Evolutionary conservation across 2,797 vertebrate species (phyloP).

Genomic region (Sylvia borin): DNA sequence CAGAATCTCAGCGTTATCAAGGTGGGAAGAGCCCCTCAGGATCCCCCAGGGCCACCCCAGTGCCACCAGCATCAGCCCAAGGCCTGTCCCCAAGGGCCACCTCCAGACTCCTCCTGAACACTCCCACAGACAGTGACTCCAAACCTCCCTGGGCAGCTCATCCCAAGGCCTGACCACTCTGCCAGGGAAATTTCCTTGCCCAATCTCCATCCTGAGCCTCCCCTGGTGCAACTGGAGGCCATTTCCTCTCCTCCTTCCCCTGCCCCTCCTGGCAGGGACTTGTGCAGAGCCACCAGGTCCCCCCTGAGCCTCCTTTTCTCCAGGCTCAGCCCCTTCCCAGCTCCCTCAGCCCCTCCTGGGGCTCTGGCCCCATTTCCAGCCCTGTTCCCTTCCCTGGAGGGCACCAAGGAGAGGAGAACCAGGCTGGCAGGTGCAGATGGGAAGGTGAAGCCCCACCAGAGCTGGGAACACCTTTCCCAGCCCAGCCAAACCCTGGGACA

Average conservation of each 20-base stretch:
- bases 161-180: background rate
- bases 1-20: fast-evolving
- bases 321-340: background rate
- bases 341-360: background rate
- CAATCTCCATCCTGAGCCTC: no score
- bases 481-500: background rate
- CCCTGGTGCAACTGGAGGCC: background rate
- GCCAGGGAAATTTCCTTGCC: no score
- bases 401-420: background rate
- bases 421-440: no score
- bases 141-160: background rate
- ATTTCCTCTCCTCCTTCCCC: no score
- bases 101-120: background rate
- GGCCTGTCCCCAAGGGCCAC: background rate
- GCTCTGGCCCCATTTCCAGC: background rate
- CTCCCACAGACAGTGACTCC: background rate
- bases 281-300: background rate
- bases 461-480: background rate
- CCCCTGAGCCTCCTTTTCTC: background rate
- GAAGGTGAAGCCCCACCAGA: background rate
- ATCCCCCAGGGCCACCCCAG: background rate
- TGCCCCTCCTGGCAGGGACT: background rate
- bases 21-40: fast-evolving
- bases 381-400: background rate
- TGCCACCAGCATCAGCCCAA: no score